Evolutionary conservation across 2,888 invertebrate species (phyloP).

Genomic region (Pseudococcus longispinus): DNA sequence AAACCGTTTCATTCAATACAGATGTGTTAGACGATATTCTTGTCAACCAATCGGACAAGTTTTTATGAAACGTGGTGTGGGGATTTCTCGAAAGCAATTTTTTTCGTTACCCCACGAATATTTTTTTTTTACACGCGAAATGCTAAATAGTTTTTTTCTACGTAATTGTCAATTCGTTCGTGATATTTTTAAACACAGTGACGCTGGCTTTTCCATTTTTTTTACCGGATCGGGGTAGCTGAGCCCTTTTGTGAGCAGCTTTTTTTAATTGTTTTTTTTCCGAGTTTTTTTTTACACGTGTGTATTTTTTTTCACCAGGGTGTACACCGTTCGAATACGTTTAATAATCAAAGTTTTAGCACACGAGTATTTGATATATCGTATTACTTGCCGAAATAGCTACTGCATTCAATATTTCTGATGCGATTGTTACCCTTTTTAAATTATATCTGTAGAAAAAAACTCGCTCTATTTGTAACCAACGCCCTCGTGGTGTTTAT

Average conservation of each 20-base stretch:
- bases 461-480: background rate
- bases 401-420: conserved; percentile 7
- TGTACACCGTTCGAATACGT: background rate
- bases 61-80: background rate
- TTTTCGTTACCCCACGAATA: background rate
- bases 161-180: conserved; percentile 50
- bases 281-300: background rate
- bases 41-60: conserved; percentile 17
- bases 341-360: conserved; percentile 49
- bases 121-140: conserved; percentile 43
- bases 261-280: conserved; percentile 44
- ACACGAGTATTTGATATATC: conserved; percentile 48
- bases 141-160: conserved; percentile 51
- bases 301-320: background rate
- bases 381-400: conserved; percentile 44
- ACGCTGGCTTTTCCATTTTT: background rate
- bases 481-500: background rate
- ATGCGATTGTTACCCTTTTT: conserved; percentile 14
- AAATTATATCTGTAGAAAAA: background rate
- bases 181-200: conserved; percentile 25
- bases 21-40: conserved; percentile 34
- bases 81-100: conserved; percentile 20
- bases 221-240: background rate
- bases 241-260: background rate
- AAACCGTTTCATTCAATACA: conserved; percentile 1